Evolutionary conservation across 2,113 vertebrate genomes (phyloP).

Genomic region (Neotoma lepida): DNA sequence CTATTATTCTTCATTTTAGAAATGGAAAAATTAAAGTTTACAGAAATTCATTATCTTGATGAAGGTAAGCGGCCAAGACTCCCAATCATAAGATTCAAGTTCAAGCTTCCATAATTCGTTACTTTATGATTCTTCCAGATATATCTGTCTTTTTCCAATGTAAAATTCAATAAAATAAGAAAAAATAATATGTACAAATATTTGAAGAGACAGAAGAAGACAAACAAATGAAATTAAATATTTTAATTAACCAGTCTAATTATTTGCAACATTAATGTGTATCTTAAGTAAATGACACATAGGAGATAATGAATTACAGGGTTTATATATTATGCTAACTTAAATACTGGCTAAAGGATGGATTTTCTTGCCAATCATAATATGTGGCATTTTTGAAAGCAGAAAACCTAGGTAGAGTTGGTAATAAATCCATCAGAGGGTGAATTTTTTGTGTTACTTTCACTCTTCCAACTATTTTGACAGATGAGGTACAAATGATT

Average conservation of each 20-base stretch:
- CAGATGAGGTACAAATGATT: conserved; percentile 45
- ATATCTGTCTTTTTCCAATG: not conserved
- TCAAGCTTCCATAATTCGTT: not conserved
- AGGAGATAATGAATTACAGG: not conserved
- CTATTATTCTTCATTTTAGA: not conserved
- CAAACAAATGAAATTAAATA: conserved; percentile 14
- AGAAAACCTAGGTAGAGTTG: conserved; percentile 7
- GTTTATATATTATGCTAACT: not conserved
- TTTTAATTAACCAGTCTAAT: conserved; percentile 13
- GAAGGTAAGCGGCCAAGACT: not conserved
- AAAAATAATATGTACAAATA: conserved; percentile 32
- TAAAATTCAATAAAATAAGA: conserved; percentile 28
- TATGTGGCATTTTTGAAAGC: conserved; percentile 39
- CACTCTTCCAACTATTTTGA: conserved; percentile 44
- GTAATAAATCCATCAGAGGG: not conserved
- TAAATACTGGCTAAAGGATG: not conserved
- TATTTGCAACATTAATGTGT: not conserved
- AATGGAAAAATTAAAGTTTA: not conserved
- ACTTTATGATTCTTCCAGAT: not conserved
- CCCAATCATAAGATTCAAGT: not conserved
- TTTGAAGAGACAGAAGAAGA: conserved; percentile 1
- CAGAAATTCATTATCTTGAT: not conserved
- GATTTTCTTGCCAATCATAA: not conserved
- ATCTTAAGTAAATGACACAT: conserved; percentile 27
- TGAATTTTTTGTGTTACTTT: conserved; percentile 32